Percentiles rank a stretch among this genome's conserved stretches.
Evolutionary conservation across 2,797 vertebrate genomes (phyloP).

Genomic region (Sebastes diaconus): DNA sequence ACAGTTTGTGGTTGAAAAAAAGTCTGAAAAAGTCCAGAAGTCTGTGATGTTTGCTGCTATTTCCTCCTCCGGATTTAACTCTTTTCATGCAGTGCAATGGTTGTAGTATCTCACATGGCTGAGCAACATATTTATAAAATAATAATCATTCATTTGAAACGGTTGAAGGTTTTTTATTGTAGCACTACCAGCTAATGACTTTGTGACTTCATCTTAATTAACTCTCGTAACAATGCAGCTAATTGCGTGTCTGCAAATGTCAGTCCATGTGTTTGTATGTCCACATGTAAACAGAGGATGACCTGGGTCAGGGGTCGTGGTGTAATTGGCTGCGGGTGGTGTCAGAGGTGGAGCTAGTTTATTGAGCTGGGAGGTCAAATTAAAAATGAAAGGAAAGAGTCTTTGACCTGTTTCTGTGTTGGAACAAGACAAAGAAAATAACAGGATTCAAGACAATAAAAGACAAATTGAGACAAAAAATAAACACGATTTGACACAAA

Average conservation of each 20-base stretch:
- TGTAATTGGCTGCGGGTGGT: background rate
- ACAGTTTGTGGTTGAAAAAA: too few species aligned
- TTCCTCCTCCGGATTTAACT: rapidly evolving
- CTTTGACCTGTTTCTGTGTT: too few species aligned
- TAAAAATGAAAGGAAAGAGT: background rate
- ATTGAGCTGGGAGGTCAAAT: background rate
- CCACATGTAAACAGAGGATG: background rate
- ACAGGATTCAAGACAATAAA: background rate
- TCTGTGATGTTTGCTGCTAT: too few species aligned
- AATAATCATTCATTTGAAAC: background rate
- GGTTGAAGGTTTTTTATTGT: background rate
- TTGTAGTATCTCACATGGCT: too few species aligned
- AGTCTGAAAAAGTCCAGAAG: too few species aligned
- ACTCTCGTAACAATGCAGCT: too few species aligned
- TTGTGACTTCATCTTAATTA: too few species aligned
- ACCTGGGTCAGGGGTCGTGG: background rate
- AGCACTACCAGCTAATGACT: background rate
- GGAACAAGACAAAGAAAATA: background rate
- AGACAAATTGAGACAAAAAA: background rate
- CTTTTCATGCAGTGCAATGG: too few species aligned
- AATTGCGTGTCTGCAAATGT: too few species aligned
- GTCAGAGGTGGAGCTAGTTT: background rate
- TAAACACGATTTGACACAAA: background rate
- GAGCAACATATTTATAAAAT: background rate
- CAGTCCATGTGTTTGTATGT: background rate